Evolutionary conservation across 2,888 invertebrate species (phyloP).

Genomic region (Nemoura dubitans): DNA sequence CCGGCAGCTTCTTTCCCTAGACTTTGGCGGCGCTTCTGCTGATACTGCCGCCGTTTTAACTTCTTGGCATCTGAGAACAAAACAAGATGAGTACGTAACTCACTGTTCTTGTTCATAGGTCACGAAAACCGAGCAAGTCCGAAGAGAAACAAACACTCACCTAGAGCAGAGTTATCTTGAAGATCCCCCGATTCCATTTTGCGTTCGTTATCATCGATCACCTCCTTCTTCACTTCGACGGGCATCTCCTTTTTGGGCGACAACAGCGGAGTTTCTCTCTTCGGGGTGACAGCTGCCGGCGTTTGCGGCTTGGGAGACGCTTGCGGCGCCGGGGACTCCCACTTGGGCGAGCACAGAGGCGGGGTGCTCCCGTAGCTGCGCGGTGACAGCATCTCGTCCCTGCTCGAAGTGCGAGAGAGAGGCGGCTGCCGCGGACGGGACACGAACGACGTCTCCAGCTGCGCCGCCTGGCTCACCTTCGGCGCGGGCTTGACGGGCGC

Average conservation of each 20-base stretch:
- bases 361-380: conserved; percentile 40
- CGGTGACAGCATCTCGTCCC: conserved; percentile 48
- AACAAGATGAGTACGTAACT: neutral
- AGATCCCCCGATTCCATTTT: conserved; percentile 43
- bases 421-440: conserved; percentile 38
- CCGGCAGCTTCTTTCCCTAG: conserved; percentile 75
- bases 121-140: too few species aligned
- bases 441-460: conserved; percentile 41
- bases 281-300: neutral
- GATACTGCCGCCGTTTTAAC: conserved; percentile 79
- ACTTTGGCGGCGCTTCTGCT: conserved; percentile 81
- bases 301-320: conserved; percentile 42
- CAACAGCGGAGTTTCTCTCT: neutral
- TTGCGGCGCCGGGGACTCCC: conserved; percentile 36
- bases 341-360: conserved; percentile 35
- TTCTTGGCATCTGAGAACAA: conserved; percentile 66
- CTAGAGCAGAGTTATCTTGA: conserved; percentile 45
- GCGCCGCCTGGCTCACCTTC: conserved; percentile 53
- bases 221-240: conserved; percentile 72
- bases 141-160: neutral
- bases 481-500: conserved; percentile 59
- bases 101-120: neutral
- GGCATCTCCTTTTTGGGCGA: conserved; percentile 32
- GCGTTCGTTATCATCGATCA: conserved; percentile 68
- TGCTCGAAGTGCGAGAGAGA: conserved; percentile 46